Base-by-base conservation (phyloP, 1,140 invertebrate genomes). In the Hetaerina americana region DNA sequence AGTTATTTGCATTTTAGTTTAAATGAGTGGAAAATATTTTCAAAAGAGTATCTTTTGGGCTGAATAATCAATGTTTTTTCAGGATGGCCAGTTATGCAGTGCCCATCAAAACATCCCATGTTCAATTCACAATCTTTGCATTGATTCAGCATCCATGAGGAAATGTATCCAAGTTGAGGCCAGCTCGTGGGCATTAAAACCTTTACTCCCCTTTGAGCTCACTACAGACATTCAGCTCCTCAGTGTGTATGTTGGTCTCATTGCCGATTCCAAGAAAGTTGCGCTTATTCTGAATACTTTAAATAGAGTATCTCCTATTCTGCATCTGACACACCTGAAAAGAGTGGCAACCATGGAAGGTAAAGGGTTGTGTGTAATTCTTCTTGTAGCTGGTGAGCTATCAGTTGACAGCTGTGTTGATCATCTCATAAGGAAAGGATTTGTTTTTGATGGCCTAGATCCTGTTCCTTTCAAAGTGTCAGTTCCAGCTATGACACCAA, bases 261-360 rank as follows among this genome's bases (percentile, higher is more conserved):
- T 92, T 25, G 82, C 81, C 70, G 82, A 88, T 66, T 84, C 84
- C 22, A 87, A 86, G 77, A 79, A 86, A 18, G 88, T 87, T n/a
- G 88, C 88, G 2, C 83, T 80, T 73, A 83, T 88, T 0, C 86
- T 93, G 26, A 73, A 82, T 27, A 78, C 83, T 66, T 76, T 90
- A 27, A 86, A 85, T 78, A 78, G 82, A 75, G 84, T 81, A 72
- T 75, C 83, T 72, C 86, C 83, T 18, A 79, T 92, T 27, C 84
- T 85, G 1, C 80, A 82, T 24, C 83, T 93, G 24, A 81, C 83
- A 29, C 90, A 93, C 80, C 80, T 94, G 18, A 94, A 93, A 78
- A 84, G 92, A 69, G 88, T 91, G n/a, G 24, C 31, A 2, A 82
- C 82, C n/a, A 82, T 84, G 5, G 81, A 80, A n/a, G 82, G 86